Evolutionary conservation across 1,140 invertebrate genomes (phyloP).

Genomic region (Tetramorium alpestre): DNA sequence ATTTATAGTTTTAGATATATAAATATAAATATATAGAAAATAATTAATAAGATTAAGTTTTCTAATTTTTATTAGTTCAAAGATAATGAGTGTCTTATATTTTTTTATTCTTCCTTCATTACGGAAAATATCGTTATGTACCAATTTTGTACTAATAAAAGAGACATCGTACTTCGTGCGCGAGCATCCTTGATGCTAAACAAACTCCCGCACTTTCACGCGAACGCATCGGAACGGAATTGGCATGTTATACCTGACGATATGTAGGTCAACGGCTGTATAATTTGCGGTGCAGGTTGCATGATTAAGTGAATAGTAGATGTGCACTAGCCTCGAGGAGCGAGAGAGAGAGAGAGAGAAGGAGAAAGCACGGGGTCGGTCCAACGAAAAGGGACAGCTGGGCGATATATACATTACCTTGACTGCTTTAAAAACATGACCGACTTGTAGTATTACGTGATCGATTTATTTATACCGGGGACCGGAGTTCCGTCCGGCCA

Average conservation of each 20-base stretch:
- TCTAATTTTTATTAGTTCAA: neutral
- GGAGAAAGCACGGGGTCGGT: neutral
- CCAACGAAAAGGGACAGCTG: conserved; percentile 22
- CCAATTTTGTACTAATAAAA: neutral
- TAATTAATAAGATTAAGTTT: neutral
- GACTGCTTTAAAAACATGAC: conserved; percentile 58
- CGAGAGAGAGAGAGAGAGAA: neutral
- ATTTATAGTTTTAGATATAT: neutral
- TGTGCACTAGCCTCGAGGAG: conserved; percentile 29
- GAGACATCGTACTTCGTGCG: neutral
- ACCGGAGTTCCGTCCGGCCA: neutral
- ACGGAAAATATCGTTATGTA: neutral
- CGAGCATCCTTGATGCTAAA: neutral
- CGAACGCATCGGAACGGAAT: conserved; percentile 45
- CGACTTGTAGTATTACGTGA: conserved; percentile 43
- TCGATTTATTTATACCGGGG: conserved; percentile 40
- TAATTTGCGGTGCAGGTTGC: conserved; percentile 51
- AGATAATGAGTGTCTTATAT: neutral
- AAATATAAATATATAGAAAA: neutral
- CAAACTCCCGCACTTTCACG: conserved; percentile 32
- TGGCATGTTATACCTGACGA: conserved; percentile 49
- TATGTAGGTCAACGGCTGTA: conserved; percentile 58
- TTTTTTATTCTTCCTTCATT: neutral
- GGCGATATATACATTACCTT: conserved; percentile 31
- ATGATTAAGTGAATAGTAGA: conserved; percentile 60